These are phyloP conservation scores for Drosophila simulans DNA, from an alignment of 1,140 invertebrate species.

Conservation along the genomic window DNA sequence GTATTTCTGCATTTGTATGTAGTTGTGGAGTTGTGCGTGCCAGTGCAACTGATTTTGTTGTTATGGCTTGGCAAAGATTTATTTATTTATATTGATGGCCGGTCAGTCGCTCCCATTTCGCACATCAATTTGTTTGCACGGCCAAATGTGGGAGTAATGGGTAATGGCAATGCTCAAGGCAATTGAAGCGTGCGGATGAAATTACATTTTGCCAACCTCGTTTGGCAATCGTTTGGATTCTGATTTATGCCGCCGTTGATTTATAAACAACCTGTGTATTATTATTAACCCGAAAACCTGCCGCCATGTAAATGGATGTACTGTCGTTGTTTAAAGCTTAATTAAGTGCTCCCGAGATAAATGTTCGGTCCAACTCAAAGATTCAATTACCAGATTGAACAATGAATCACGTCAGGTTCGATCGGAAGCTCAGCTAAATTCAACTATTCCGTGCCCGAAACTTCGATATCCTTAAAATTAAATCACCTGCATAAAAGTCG, in stretches of 20 bases:
- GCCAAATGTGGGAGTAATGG: conserved; percentile 13
- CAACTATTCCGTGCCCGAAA: not conserved
- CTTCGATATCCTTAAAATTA: conserved; percentile 25
- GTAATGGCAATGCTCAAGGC: conserved; percentile 69
- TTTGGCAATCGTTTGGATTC: conserved; percentile 45
- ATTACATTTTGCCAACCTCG: conserved; percentile 69
- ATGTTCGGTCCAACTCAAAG: conserved; percentile 11
- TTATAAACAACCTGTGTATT: conserved; percentile 81
- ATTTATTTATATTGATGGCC: conserved; percentile 80
- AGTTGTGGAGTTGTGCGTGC: conserved; percentile 52
- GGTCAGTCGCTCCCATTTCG: conserved; percentile 42
- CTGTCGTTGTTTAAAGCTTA: conserved; percentile 46
- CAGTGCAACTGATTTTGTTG: conserved; percentile 79
- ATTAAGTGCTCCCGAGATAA: conserved; percentile 45
- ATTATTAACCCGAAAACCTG: conserved; percentile 69
- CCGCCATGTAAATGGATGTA: conserved; percentile 47
- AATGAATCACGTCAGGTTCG: conserved; percentile 6
- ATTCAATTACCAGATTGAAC: conserved; percentile 13
- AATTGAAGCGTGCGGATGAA: conserved; percentile 70
- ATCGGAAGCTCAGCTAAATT: not conserved
- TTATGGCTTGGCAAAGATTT: conserved; percentile 78
- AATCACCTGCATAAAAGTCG: conserved; percentile 34
- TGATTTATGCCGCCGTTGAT: conserved; percentile 75
- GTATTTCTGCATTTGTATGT: not conserved
- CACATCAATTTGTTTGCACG: conserved; percentile 63